Conservation (phyloP, 1,140 invertebrate species). For the Harpegnathos saltator region DNA sequence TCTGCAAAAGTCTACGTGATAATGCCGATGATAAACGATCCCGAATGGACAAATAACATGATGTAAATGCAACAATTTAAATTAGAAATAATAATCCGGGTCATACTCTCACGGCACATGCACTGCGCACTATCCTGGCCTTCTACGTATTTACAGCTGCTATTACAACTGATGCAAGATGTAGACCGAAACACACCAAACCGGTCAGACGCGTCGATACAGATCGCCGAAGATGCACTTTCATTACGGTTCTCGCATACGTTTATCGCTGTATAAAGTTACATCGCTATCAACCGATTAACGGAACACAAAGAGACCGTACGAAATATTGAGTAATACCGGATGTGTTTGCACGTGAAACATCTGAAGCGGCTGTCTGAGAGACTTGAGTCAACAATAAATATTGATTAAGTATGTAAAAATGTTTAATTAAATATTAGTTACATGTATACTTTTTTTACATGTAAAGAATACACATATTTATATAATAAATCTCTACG, state of each 20-base stretch:
- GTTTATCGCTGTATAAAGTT: not conserved
- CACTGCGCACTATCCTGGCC: not conserved
- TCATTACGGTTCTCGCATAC: not conserved
- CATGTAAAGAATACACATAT: too few species aligned
- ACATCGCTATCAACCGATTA: not conserved
- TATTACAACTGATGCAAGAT: not conserved
- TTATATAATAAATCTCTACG: too few species aligned
- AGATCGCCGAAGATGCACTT: not conserved
- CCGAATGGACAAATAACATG: not conserved
- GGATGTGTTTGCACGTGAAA: too few species aligned
- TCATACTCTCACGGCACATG: not conserved
- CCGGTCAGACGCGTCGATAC: not conserved
- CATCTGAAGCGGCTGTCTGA: too few species aligned
- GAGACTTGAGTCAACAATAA: too few species aligned
- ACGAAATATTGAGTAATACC: too few species aligned
- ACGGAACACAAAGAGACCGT: not conserved
- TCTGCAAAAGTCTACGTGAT: not conserved
- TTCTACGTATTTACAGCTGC: too few species aligned
- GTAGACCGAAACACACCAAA: constrained; percentile 1
- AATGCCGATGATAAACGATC: not conserved
- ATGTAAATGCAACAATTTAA: not conserved
- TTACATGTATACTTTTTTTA: too few species aligned
- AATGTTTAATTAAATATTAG: too few species aligned
- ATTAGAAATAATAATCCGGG: not conserved
- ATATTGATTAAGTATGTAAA: too few species aligned